Evolutionary conservation across 2,888 invertebrate species (phyloP).

Genomic region (Cephalotes varians): DNA sequence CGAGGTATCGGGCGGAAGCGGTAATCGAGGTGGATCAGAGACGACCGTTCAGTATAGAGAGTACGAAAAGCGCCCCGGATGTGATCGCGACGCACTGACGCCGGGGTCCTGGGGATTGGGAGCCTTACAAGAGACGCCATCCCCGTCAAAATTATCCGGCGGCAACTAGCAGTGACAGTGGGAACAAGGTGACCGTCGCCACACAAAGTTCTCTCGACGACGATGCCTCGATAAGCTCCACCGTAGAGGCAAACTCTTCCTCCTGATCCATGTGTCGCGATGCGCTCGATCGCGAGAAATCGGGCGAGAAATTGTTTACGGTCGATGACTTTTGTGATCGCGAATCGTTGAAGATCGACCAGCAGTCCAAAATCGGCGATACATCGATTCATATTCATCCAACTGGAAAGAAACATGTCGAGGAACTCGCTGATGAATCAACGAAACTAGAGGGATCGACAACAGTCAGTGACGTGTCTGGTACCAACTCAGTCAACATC

Average conservation of each 20-base stretch:
- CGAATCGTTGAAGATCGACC: neutral
- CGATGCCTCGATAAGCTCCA: conserved; percentile 77
- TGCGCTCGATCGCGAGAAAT: conserved; percentile 59
- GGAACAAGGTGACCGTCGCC: conserved; percentile 76
- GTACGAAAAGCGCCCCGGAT: conserved; percentile 95
- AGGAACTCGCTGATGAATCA: neutral
- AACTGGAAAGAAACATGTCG: neutral
- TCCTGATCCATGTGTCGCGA: conserved; percentile 80
- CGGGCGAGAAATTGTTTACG: conserved; percentile 36
- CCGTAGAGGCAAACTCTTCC: conserved; percentile 74
- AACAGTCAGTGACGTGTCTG: neutral
- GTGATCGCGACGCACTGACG: conserved; percentile 95
- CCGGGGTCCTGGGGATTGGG: conserved; percentile 87
- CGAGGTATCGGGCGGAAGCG: conserved; percentile 88
- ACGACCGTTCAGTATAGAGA: conserved; percentile 92
- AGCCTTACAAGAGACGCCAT: conserved; percentile 87
- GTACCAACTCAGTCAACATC: neutral
- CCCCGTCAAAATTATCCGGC: conserved; percentile 85
- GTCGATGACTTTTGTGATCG: conserved; percentile 35
- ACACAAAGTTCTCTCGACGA: conserved; percentile 83
- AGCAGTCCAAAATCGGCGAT: neutral
- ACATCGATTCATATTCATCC: neutral
- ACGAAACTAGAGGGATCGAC: neutral
- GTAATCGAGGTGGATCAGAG: conserved; percentile 88
- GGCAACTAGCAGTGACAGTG: conserved; percentile 43